Percentiles rank a stretch among this genome's conserved stretches.
Conservation (phyloP, 2,113 vertebrate species). For the Genyomyrus donnyi region DNA sequence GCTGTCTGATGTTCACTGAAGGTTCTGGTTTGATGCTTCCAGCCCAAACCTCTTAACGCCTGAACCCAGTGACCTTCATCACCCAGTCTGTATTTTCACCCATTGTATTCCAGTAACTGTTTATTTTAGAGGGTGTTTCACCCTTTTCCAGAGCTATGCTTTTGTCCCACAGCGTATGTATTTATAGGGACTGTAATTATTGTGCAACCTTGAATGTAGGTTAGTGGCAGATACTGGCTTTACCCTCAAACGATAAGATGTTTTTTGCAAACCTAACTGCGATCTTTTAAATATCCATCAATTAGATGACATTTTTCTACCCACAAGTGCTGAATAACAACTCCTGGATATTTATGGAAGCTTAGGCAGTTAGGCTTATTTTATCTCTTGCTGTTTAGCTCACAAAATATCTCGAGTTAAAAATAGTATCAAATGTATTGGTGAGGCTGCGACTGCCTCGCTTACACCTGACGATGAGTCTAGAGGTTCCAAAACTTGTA, state of each 20-base stretch:
- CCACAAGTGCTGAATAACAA: not conserved
- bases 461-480: not conserved
- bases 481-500: not conserved
- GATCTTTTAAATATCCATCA: not conserved
- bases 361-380: not conserved
- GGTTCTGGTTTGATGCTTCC: not conserved
- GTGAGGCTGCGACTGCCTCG: not conserved
- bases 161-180: not conserved
- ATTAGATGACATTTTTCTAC: not conserved
- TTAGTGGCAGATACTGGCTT: not conserved
- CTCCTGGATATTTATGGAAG: not conserved
- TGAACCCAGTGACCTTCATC: not conserved
- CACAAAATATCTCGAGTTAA: not conserved
- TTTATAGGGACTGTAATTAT: not conserved
- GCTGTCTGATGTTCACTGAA: not conserved
- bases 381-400: not conserved
- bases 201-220: not conserved
- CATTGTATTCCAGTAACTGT: not conserved
- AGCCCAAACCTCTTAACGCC: not conserved
- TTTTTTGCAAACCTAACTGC: not conserved
- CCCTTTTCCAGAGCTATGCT: not conserved
- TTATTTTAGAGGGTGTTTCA: not conserved
- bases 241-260: not conserved
- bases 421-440: not conserved
- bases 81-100: not conserved